These are phyloP conservation scores for Drosophila sulfurigaster DNA, from an alignment of 1,140 invertebrate genomes.

Conservation along the genomic window DNA sequence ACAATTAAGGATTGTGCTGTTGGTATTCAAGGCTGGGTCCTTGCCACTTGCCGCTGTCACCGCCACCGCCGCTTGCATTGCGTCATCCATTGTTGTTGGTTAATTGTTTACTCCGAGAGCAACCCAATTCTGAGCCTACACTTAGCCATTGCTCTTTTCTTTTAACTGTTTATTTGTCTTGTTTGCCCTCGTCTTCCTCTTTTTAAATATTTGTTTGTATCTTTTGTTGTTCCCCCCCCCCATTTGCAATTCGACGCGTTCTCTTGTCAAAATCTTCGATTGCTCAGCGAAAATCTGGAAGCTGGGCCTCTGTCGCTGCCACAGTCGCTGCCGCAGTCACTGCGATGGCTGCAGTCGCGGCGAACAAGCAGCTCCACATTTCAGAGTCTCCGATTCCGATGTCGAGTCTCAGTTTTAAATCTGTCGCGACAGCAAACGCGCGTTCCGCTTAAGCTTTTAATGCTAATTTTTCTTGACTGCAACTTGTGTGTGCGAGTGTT, in stretches of 20 bases:
- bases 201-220: slow-evolving; percentile 4
- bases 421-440: slow-evolving; percentile 77
- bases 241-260: slow-evolving; percentile 37
- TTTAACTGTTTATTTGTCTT: slow-evolving; percentile 10
- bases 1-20: slow-evolving; percentile 66
- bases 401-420: slow-evolving; percentile 66
- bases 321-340: slow-evolving; percentile 7
- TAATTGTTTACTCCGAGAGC: not conserved
- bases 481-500: slow-evolving; percentile 18
- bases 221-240: not conserved
- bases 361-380: slow-evolving; percentile 38
- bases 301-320: slow-evolving; percentile 28
- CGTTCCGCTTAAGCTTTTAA: slow-evolving; percentile 67
- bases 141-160: not conserved
- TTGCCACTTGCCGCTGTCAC: slow-evolving; percentile 30
- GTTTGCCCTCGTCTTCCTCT: not conserved
- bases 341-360: slow-evolving; percentile 26
- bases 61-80: slow-evolving; percentile 58
- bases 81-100: slow-evolving; percentile 23
- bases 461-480: slow-evolving; percentile 67
- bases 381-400: slow-evolving; percentile 45
- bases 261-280: slow-evolving; percentile 51
- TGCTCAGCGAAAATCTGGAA: slow-evolving; percentile 67
- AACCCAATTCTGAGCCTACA: slow-evolving; percentile 7
- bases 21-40: slow-evolving; percentile 60